Conservation (phyloP, 2,113 vertebrate species). For the Hucho hucho region DNA sequence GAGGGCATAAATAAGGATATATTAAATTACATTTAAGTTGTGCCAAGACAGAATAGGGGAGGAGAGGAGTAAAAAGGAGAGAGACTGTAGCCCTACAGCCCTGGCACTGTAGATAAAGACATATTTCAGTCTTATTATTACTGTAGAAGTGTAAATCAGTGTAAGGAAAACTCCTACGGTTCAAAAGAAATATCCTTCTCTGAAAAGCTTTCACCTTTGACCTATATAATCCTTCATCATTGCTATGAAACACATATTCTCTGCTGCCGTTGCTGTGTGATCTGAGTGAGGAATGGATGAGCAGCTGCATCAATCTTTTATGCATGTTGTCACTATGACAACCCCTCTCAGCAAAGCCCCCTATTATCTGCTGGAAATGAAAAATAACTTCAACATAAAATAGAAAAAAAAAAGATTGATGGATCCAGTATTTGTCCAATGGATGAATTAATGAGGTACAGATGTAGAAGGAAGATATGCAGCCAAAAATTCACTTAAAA, state of each 20-base stretch:
- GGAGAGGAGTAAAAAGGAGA: background rate
- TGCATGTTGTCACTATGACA: slow-evolving; percentile 64
- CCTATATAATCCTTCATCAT: background rate
- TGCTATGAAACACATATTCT: background rate
- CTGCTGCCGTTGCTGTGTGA: background rate
- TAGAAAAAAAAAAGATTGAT: slow-evolving; percentile 5
- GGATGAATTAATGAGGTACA: slow-evolving; percentile 52
- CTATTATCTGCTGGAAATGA: slow-evolving; percentile 33
- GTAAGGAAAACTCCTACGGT: background rate
- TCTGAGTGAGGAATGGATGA: slow-evolving; percentile 63
- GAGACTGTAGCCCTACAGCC: slow-evolving; percentile 42
- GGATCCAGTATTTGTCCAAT: slow-evolving; percentile 46
- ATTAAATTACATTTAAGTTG: background rate
- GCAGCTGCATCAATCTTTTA: slow-evolving; percentile 58
- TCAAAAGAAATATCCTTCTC: background rate
- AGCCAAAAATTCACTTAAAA: slow-evolving; percentile 37
- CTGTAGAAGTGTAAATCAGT: slow-evolving; percentile 12
- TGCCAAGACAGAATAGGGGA: background rate
- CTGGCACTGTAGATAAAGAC: slow-evolving; percentile 22
- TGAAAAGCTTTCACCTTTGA: background rate
- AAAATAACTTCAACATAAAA: slow-evolving; percentile 28
- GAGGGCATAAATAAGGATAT: slow-evolving; percentile 4
- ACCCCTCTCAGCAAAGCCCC: slow-evolving; percentile 59
- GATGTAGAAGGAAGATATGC: slow-evolving; percentile 46
- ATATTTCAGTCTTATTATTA: slow-evolving; percentile 22